phyloP scores from a whole-genome alignment of 2,797 vertebrate species.

The Naso thynnoides region DNA sequence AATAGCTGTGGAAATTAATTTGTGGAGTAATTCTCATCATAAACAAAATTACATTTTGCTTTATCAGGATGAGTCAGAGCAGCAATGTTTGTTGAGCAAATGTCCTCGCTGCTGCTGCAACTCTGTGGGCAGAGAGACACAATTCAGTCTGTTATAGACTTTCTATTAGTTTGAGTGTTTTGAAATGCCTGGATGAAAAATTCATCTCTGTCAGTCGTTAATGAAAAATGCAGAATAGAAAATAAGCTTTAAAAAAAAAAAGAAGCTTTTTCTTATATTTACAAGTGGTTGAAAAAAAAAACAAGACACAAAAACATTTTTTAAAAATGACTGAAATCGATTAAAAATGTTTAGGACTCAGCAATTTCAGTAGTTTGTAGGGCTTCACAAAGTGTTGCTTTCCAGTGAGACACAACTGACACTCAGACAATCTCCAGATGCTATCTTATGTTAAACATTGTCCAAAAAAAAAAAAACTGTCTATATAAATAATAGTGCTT shows the following conservation, averaged over 20 bases:
- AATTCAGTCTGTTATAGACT: conserved; percentile 65
- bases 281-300: conserved; percentile 22
- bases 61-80: conserved; percentile 77
- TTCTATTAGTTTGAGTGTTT: conserved; percentile 69
- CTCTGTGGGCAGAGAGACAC: conserved; percentile 40
- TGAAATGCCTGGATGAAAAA: conserved; percentile 66
- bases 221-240: conserved; percentile 53
- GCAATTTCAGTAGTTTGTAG: not conserved
- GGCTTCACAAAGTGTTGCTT: not conserved
- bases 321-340: not conserved
- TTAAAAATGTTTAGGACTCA: conserved; percentile 1
- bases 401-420: not conserved
- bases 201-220: conserved; percentile 43
- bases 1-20: conserved; percentile 83
- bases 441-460: not conserved
- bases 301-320: conserved; percentile 3
- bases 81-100: conserved; percentile 51
- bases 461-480: too few species aligned
- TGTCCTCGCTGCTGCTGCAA: conserved; percentile 35
- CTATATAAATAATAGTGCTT: not conserved
- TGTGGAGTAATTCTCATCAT: conserved; percentile 78
- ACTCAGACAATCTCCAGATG: not conserved
- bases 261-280: conserved; percentile 12
- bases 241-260: conserved; percentile 18
- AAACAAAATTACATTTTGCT: conserved; percentile 79